Conservation (phyloP, 2,888 invertebrate genomes). For the Trichogramma dendrolimi region DNA sequence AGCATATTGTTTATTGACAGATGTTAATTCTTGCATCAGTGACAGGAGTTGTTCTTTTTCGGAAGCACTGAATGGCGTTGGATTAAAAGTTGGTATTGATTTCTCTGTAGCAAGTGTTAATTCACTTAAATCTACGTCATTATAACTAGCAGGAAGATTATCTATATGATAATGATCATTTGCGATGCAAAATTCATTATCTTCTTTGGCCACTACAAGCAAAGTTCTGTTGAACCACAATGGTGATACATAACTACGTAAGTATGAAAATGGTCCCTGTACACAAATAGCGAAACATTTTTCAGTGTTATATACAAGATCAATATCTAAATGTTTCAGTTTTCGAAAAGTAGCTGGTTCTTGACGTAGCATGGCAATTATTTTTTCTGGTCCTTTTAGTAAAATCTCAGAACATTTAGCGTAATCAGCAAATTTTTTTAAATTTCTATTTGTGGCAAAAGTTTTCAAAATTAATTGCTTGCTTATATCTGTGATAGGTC, state of each 20-base stretch:
- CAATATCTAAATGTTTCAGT: slow-evolving; percentile 41
- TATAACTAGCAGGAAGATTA: slow-evolving; percentile 34
- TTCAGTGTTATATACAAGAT: slow-evolving; percentile 39
- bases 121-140: slow-evolving; percentile 25
- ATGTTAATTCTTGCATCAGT: slow-evolving; percentile 43
- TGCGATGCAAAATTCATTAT: slow-evolving; percentile 46
- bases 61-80: slow-evolving; percentile 40
- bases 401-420: slow-evolving; percentile 48
- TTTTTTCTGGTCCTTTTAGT: slow-evolving; percentile 46
- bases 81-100: slow-evolving; percentile 35
- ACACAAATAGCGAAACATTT: slow-evolving; percentile 39
- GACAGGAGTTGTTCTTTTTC: slow-evolving; percentile 44
- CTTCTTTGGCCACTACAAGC: slow-evolving; percentile 42
- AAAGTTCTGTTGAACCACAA: slow-evolving; percentile 45
- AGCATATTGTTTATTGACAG: slow-evolving; percentile 43
- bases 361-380: slow-evolving; percentile 40
- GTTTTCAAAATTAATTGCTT: slow-evolving; percentile 44
- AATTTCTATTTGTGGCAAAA: slow-evolving; percentile 44
- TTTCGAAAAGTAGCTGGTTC: slow-evolving; percentile 46
- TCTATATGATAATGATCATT: slow-evolving; percentile 49
- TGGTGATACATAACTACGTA: slow-evolving; percentile 37
- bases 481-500: slow-evolving; percentile 36
- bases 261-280: slow-evolving; percentile 45
- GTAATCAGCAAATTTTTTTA: slow-evolving; percentile 48
- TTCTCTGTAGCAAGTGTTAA: slow-evolving; percentile 30